phyloP scores from a whole-genome alignment of 2,888 invertebrate species.

The Cerceris ruficornis region DNA sequence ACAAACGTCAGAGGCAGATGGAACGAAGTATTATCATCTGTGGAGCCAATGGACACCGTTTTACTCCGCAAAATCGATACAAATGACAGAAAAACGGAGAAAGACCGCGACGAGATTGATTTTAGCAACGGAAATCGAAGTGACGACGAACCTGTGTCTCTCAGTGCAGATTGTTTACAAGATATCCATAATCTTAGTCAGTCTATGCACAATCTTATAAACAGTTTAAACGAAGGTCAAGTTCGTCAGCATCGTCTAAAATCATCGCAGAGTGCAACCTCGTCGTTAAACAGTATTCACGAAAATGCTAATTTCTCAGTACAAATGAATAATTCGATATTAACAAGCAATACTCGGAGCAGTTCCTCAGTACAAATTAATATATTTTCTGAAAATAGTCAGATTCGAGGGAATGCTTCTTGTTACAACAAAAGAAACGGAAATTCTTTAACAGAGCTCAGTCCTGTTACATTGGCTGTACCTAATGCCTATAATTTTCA shows the following conservation, averaged over 20 bases:
- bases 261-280: slow-evolving; percentile 57
- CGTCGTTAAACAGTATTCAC: slow-evolving; percentile 65
- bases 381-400: slow-evolving; percentile 1
- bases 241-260: slow-evolving; percentile 27
- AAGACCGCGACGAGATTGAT: slow-evolving; percentile 55
- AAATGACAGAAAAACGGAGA: slow-evolving; percentile 6
- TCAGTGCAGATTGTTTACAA: slow-evolving; percentile 68
- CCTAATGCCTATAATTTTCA: slow-evolving; percentile 23
- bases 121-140: slow-evolving; percentile 60
- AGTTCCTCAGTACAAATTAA: slow-evolving; percentile 15
- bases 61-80: slow-evolving; percentile 12
- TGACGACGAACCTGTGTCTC: slow-evolving; percentile 62
- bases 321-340: slow-evolving; percentile 17
- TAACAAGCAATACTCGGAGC: slow-evolving; percentile 31
- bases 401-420: slow-evolving; percentile 9
- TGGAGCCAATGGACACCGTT: slow-evolving; percentile 24
- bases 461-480: slow-evolving; percentile 40
- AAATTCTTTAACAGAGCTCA: slow-evolving; percentile 54
- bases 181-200: slow-evolving; percentile 68
- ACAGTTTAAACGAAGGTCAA: slow-evolving; percentile 61
- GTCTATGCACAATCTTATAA: slow-evolving; percentile 68
- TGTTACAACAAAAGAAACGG: slow-evolving; percentile 59
- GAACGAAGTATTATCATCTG: slow-evolving; percentile 28
- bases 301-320: slow-evolving; percentile 46
- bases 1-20: slow-evolving; percentile 44